Evolutionary conservation across 2,113 vertebrate species (phyloP), one percentile per base, ranked within the genome.

Genomic region (Myodes glareolus): DNA sequence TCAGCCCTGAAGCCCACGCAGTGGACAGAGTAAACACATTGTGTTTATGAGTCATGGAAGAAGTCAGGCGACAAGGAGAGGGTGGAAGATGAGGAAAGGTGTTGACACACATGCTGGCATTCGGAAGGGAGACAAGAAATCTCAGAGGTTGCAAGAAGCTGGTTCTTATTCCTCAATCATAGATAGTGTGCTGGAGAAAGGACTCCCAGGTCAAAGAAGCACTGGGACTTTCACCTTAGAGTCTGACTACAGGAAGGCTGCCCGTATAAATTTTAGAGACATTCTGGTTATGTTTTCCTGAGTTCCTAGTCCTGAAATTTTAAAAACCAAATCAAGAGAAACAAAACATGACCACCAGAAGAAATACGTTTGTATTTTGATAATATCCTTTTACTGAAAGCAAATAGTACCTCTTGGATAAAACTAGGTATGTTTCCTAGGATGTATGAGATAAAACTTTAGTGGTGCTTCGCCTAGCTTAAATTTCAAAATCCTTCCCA

Each of bases 351-450:
- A 31, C 50, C 27, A 19, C 47, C 9, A 87, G 65, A 67, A 78
- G 33, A 88, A 61, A 61, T 76, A 58, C 92, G 58, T 91, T 23
- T 25, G 21, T 76, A 55, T 88, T 90, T 92, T 90, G 63, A 47
- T 50, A 72, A 78, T 67, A 31, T 39, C 42, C 17, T 94, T 85
- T 96, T 90, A 31, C 21, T 80, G 92, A 92, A 90, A 70, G 84
- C 14, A 95, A 92, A 92, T 63, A 29, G 29, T 88, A 7, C 23
- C 33, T 50, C 31, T 93, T 93, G 65, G 70, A 5, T 94, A 27
- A 95, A 75, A 92, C 55, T 31, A 75, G 84, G 67, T 85, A n/a
- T 5, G 12, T 82, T 93, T 94, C 94, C n/a, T 93, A 36, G 90
- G 78, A 87, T 93, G 31, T 17, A 52, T 61, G 39, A 68, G 68